Evolutionary conservation across 1,140 invertebrate genomes (phyloP).

Genomic region (Anadara kagoshimensis): DNA sequence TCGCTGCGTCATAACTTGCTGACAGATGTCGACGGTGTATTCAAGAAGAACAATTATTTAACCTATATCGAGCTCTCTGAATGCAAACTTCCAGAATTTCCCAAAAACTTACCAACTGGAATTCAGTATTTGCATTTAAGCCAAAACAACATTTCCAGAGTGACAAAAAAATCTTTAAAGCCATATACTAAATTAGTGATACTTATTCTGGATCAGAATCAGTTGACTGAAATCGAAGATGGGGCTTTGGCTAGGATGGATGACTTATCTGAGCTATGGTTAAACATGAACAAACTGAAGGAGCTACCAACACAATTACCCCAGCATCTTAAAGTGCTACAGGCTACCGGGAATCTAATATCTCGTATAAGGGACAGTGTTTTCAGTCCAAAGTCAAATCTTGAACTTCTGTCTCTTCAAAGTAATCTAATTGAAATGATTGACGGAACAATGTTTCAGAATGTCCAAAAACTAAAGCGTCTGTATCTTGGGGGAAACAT

Average conservation of each 20-base stretch:
- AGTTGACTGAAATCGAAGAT: slow-evolving; percentile 32
- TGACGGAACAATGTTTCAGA: slow-evolving; percentile 39
- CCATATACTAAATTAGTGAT: slow-evolving; percentile 87
- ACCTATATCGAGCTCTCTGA: slow-evolving; percentile 85
- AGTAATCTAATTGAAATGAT: slow-evolving; percentile 50
- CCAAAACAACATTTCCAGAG: slow-evolving; percentile 83
- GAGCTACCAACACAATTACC: slow-evolving; percentile 11
- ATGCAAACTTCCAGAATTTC: slow-evolving; percentile 85
- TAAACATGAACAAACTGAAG: slow-evolving; percentile 16
- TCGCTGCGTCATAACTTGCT: slow-evolving; percentile 77
- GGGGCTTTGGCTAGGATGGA: slow-evolving; percentile 90
- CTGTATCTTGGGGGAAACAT: slow-evolving; percentile 72
- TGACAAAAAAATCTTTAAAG: slow-evolving; percentile 89
- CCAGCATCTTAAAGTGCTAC: not conserved
- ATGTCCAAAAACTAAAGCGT: slow-evolving; percentile 73
- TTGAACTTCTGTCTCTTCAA: slow-evolving; percentile 51
- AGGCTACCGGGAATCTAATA: slow-evolving; percentile 20
- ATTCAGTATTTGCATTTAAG: slow-evolving; percentile 85
- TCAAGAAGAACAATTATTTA: slow-evolving; percentile 34
- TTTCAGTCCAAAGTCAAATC: slow-evolving; percentile 48
- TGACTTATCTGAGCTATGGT: slow-evolving; percentile 65
- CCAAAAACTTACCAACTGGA: slow-evolving; percentile 87
- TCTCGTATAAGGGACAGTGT: slow-evolving; percentile 1
- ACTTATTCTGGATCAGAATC: slow-evolving; percentile 86
- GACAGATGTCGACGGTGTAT: slow-evolving; percentile 41